These are phyloP conservation scores for Capitulum mitella DNA, from an alignment of 2,888 invertebrate species.

Conservation along the genomic window DNA sequence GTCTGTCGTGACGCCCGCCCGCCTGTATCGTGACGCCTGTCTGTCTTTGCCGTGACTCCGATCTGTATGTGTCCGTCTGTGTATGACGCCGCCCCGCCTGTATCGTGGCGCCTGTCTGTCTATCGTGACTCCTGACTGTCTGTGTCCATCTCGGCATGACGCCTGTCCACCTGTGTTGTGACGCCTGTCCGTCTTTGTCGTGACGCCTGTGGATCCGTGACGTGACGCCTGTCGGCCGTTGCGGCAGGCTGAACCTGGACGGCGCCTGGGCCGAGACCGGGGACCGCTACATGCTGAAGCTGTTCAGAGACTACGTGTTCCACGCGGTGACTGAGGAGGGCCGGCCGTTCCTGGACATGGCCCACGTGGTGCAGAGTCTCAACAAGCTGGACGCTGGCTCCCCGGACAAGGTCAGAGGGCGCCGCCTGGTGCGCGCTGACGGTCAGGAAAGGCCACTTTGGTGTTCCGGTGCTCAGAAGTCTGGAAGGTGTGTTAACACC, in stretches of 20 bases:
- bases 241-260: constrained; percentile 65
- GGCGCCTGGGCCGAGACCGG: constrained; percentile 96
- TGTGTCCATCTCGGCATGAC: not conserved
- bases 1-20: not conserved
- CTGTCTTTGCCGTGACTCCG: not conserved
- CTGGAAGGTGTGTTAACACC: no score
- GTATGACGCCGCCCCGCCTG: not conserved
- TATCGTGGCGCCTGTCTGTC: not conserved
- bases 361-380: constrained; percentile 85
- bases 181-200: not conserved
- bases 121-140: not conserved
- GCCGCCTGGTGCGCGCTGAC: no score
- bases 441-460: no score
- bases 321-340: constrained; percentile 83
- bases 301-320: constrained; percentile 95
- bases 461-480: no score
- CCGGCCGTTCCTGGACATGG: constrained; percentile 91
- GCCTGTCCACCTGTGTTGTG: not conserved
- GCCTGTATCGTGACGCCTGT: not conserved
- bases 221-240: not conserved
- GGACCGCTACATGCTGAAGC: constrained; percentile 93
- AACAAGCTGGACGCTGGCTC: constrained; percentile 85
- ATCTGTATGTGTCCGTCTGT: no score
- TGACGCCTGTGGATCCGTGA: not conserved
- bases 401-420: constrained; percentile 49